These are phyloP conservation scores for Melinaea menophilus DNA, from an alignment of 2,888 invertebrate genomes.

Conservation along the genomic window DNA sequence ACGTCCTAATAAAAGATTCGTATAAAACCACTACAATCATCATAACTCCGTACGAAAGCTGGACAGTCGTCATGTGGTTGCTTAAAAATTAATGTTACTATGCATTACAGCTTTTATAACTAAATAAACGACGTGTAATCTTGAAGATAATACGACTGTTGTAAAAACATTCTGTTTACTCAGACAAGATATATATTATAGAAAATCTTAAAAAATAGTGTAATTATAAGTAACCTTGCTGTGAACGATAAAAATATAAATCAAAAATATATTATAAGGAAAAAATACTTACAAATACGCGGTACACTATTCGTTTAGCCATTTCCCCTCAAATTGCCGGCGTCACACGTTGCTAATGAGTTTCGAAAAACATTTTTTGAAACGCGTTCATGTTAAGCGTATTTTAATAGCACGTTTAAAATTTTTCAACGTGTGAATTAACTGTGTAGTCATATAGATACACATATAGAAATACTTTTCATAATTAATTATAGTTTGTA, in stretches of 20 bases:
- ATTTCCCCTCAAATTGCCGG: conserved; percentile 26
- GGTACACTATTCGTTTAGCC: conserved; percentile 22
- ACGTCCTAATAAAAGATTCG: conserved; percentile 67
- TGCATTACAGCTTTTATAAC: neutral
- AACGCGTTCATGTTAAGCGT: conserved; percentile 28
- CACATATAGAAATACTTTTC: neutral
- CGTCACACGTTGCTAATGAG: conserved; percentile 33
- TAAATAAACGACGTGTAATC: too few relatives aligned
- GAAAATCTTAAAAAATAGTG: neutral
- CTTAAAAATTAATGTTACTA: conserved; percentile 59
- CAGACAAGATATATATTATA: too few relatives aligned
- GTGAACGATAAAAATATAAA: conserved; percentile 10
- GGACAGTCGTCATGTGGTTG: conserved; percentile 41
- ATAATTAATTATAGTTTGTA: too few relatives aligned
- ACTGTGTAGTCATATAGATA: neutral
- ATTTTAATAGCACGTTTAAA: conserved; percentile 25
- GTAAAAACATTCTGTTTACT: too few relatives aligned
- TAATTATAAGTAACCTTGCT: conserved; percentile 1
- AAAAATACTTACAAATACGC: conserved; percentile 7
- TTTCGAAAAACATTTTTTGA: conserved; percentile 32
- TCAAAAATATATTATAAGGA: conserved; percentile 12
- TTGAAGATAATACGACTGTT: neutral
- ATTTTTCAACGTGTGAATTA: conserved; percentile 4
- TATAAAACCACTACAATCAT: conserved; percentile 76
- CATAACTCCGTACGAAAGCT: conserved; percentile 50